phyloP scores from a whole-genome alignment of 2,888 invertebrate species.

The Spatulosminthurus flaviceps region DNA sequence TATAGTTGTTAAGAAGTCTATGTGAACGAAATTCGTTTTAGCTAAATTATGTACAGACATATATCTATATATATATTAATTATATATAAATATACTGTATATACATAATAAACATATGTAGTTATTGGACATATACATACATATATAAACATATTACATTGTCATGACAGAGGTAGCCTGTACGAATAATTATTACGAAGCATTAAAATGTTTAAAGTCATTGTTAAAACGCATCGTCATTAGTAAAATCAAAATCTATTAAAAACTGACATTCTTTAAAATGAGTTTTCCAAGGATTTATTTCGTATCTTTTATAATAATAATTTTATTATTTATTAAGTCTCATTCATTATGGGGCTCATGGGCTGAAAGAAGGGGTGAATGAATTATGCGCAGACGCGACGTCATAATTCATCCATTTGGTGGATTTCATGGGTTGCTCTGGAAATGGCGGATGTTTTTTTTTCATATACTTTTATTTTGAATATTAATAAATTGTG shows the following conservation, averaged over 20 bases:
- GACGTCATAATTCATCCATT: too few relatives aligned
- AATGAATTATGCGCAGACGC: too few relatives aligned
- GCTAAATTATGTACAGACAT: not conserved
- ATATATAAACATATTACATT: constrained; percentile 18
- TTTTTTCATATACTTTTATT: too few relatives aligned
- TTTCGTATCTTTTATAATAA: too few relatives aligned
- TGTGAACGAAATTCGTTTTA: constrained; percentile 14
- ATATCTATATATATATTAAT: not conserved
- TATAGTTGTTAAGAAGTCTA: not conserved
- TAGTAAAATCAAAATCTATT: constrained; percentile 18
- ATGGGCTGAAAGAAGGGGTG: too few relatives aligned
- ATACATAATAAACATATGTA: not conserved
- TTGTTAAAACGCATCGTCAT: constrained; percentile 18
- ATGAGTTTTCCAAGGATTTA: too few relatives aligned
- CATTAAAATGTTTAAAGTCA: constrained; percentile 18
- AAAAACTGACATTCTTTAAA: constrained; percentile 14
- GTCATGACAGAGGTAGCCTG: constrained; percentile 6
- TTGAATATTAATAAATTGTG: too few relatives aligned
- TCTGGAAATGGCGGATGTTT: too few relatives aligned
- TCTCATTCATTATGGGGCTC: too few relatives aligned
- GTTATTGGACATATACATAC: constrained; percentile 18
- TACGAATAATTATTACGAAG: constrained; percentile 8
- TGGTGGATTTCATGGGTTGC: too few relatives aligned
- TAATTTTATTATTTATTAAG: too few relatives aligned
- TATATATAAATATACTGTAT: not conserved